Evolutionary conservation across 1,140 invertebrate genomes (phyloP).

Genomic region (Ericerus pela): DNA sequence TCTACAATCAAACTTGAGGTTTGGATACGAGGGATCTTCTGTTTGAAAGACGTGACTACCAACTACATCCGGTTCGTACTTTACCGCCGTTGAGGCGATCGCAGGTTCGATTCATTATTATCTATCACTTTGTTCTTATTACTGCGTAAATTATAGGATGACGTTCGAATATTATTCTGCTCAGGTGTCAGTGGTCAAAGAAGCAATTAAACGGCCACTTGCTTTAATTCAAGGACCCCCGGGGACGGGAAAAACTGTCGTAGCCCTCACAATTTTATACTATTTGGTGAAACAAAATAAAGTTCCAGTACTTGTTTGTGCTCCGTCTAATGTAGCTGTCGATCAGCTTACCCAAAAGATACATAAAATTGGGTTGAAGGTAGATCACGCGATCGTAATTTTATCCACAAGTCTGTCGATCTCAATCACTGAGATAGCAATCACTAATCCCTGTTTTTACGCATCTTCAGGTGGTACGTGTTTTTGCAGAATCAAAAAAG

Average conservation of each 20-base stretch:
- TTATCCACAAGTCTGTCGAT: too few species aligned
- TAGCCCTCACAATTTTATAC: constrained; percentile 97
- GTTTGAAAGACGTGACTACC: constrained; percentile 77
- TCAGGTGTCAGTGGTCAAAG: constrained; percentile 97
- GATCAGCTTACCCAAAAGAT: constrained; percentile 99
- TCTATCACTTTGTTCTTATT: not conserved
- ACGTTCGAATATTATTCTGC: constrained; percentile 19
- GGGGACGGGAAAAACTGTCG: constrained; percentile 97
- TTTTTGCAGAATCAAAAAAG: constrained; percentile 96
- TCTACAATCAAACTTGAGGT: constrained; percentile 90
- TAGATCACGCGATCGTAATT: too few species aligned
- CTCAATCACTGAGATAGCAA: too few species aligned
- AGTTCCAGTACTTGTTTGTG: constrained; percentile 92
- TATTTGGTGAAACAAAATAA: constrained; percentile 89
- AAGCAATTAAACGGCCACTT: constrained; percentile 86
- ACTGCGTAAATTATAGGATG: not conserved
- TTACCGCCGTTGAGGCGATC: constrained; percentile 94
- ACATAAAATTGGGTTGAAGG: constrained; percentile 88
- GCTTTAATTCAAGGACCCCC: constrained; percentile 76
- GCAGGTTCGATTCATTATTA: constrained; percentile 37
- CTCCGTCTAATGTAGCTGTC: constrained; percentile 97
- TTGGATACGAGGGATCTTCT: constrained; percentile 93
- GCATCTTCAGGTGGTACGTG: constrained; percentile 53
- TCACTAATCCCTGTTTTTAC: constrained; percentile 6
- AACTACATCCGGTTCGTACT: constrained; percentile 92